phyloP scores from a whole-genome alignment of 2,888 invertebrate genomes.

The Unio pictorum region DNA sequence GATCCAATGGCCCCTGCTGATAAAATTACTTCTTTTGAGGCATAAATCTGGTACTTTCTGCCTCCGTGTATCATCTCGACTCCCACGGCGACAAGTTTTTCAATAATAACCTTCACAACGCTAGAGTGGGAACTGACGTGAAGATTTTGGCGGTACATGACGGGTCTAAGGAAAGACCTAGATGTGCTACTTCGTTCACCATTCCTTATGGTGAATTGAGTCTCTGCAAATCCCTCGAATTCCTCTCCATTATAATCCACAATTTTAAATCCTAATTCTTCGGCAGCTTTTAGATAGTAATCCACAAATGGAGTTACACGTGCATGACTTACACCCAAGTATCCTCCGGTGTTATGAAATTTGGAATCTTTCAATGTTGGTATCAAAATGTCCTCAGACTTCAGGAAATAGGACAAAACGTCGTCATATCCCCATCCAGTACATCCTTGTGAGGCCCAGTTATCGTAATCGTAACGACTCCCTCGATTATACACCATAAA shows the following conservation, averaged over 20 bases:
- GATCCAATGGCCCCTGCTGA: constrained; percentile 69
- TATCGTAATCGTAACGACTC: too few relatives aligned
- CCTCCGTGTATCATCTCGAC: constrained; percentile 50
- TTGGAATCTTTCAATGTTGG: constrained; percentile 37
- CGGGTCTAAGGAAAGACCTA: constrained; percentile 59
- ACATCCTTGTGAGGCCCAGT: too few relatives aligned
- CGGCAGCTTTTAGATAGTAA: constrained; percentile 70
- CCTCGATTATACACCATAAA: constrained; percentile 87
- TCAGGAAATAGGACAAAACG: too few relatives aligned
- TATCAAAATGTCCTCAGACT: constrained; percentile 39
- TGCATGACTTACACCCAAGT: constrained; percentile 52
- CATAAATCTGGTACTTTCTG: constrained; percentile 35
- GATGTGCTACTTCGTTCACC: constrained; percentile 63
- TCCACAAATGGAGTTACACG: constrained; percentile 75
- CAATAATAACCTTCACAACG: constrained; percentile 50
- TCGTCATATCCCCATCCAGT: too few relatives aligned
- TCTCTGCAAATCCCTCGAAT: constrained; percentile 15
- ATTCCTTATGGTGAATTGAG: constrained; percentile 19
- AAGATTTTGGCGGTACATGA: constrained; percentile 49
- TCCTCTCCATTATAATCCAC: too few relatives aligned
- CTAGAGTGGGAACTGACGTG: constrained; percentile 45
- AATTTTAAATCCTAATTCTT: background rate
- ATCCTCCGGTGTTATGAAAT: constrained; percentile 61
- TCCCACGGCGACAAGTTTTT: constrained; percentile 48
- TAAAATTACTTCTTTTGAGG: constrained; percentile 60